Evolutionary conservation across 2,797 vertebrate genomes (phyloP), one percentile per base, ranked within the genome.

Genomic region (Fistularia commersonii): DNA sequence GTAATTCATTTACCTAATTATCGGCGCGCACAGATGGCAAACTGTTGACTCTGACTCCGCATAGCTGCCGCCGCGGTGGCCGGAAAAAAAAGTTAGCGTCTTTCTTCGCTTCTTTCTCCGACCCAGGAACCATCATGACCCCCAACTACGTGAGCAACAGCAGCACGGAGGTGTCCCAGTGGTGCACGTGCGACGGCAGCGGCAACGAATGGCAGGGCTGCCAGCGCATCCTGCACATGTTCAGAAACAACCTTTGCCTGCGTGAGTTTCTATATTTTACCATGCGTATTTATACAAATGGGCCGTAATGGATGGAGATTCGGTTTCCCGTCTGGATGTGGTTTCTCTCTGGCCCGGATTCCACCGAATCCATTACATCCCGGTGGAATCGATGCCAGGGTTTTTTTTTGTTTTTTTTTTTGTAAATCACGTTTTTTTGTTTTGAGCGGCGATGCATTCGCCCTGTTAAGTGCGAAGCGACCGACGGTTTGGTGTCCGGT

Each of bases 91-190:
- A n/a, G n/a, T n/a, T n/a, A n/a, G n/a, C 38, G 12, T 5, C 38
- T 40, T 3, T 40, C 9, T 9, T 40, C 12, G 9, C 36, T 40
- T 51, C 32, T 3, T 32, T 33, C 7, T 41, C 12, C 32, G 32
- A 14, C 35, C 41, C 81, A 99, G 97, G 97, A 37, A 99, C 96
- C 7, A 88, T 91, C 66, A 94, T 98, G 93, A 99, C 97, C 54
- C 97, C 97, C 46, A 99, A 99, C 88, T 99, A 97, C 1, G 73
- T 98, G 77, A 95, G 90, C 72, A 96, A 94, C 77, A 89, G 90
- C 86, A 98, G 92, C 32, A 88, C 85, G 38, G 92, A 93, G 6
- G 90, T 97, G 67, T 93, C 95, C 32, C 89, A 97, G 85, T 96
- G 94, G 94, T 99, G 97, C 58, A 91, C 91, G 0, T 99, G 97